Percentiles rank a stretch among this genome's conserved stretches.
These are phyloP conservation scores for Esox masquinongy DNA, from an alignment of 2,797 vertebrate genomes.

Conservation along the genomic window DNA sequence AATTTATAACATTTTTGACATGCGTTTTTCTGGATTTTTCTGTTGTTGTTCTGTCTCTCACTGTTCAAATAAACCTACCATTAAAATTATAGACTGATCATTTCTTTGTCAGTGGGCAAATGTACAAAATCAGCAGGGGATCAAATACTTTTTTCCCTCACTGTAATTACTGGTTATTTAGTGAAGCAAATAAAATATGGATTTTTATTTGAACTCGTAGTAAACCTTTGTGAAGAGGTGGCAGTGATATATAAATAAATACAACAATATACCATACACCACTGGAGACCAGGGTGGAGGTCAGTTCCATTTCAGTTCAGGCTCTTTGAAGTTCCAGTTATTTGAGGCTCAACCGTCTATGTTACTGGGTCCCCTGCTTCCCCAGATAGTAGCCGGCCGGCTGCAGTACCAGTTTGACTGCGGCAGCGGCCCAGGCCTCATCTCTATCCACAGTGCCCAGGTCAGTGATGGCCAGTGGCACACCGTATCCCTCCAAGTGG, in stretches of 20 bases:
- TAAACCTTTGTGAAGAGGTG: neutral
- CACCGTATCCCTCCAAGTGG: conserved; percentile 77
- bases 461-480: conserved; percentile 86
- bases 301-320: too few relatives aligned
- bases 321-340: neutral
- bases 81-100: too few relatives aligned
- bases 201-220: too few relatives aligned
- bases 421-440: conserved; percentile 81
- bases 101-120: too few relatives aligned
- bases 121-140: too few relatives aligned
- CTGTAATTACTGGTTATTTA: too few relatives aligned
- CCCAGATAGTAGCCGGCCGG: conserved; percentile 79
- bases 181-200: too few relatives aligned
- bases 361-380: neutral
- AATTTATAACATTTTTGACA: too few relatives aligned
- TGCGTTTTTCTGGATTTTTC: too few relatives aligned
- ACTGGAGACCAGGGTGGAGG: neutral
- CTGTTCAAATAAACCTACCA: too few relatives aligned
- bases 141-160: too few relatives aligned
- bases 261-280: neutral
- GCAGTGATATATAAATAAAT: neutral
- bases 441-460: conserved; percentile 83
- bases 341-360: neutral
- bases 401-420: conserved; percentile 87
- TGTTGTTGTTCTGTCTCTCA: too few relatives aligned